Conservation (phyloP, 2,888 invertebrate genomes). For the Netelia inedita region DNA sequence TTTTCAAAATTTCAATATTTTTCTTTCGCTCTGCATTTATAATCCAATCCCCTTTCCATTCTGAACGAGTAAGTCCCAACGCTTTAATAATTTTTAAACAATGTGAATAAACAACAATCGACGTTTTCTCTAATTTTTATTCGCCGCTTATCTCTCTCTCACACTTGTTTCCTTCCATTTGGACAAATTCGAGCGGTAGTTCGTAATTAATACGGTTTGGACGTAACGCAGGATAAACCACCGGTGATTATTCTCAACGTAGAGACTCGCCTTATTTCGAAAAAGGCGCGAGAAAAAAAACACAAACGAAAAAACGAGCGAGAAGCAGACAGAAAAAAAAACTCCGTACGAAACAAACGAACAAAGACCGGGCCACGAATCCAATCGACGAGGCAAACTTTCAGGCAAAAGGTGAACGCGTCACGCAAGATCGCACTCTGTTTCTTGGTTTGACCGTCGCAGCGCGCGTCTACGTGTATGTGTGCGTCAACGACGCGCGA, state of each 20-base stretch:
- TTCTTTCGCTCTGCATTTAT: neutral
- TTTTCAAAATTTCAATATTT: neutral
- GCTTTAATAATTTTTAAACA: no score
- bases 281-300: neutral
- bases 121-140: no score
- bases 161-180: neutral
- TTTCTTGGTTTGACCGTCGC: neutral
- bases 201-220: neutral
- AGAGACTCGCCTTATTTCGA: neutral
- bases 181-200: no score
- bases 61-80: no score
- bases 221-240: neutral
- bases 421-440: conserved; percentile 12
- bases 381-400: conserved; percentile 33
- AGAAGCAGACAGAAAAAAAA: conserved; percentile 1
- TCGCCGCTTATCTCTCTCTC: no score
- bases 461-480: neutral
- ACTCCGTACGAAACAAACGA: conserved; percentile 10
- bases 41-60: neutral
- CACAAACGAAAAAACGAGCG: neutral
- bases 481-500: conserved; percentile 5
- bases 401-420: conserved; percentile 20
- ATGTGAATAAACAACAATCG: no score
- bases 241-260: neutral
- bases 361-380: conserved; percentile 28